A percentile compares a stretch with the other conserved stretches of the same genome.
phyloP scores from a whole-genome alignment of 2,113 vertebrate genomes.

The Pygoscelis antarcticus region DNA sequence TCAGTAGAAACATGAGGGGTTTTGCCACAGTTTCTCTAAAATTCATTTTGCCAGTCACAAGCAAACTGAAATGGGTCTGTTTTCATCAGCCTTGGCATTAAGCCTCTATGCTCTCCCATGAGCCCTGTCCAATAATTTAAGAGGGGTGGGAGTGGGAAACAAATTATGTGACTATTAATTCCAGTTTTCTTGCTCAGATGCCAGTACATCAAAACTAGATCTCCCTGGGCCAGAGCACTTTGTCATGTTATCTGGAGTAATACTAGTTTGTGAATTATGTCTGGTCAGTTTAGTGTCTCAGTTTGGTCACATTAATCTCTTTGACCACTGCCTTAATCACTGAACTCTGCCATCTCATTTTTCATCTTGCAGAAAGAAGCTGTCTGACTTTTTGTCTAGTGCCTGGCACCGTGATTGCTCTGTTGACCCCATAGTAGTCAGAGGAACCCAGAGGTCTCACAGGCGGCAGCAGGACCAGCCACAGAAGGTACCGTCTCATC shows the following conservation, averaged over 20 bases:
- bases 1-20: neutral
- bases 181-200: neutral
- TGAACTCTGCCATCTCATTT: constrained; percentile 8
- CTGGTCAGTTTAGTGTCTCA: neutral
- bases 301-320: constrained; percentile 19
- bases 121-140: neutral
- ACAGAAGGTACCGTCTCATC: neutral
- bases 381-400: neutral
- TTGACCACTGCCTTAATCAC: constrained; percentile 28
- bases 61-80: neutral
- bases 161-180: constrained; percentile 26
- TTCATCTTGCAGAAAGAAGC: constrained; percentile 9
- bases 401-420: neutral
- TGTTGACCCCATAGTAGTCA: neutral
- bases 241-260: neutral
- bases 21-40: constrained; percentile 14
- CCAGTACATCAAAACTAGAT: constrained; percentile 32
- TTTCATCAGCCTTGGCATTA: neutral
- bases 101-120: neutral
- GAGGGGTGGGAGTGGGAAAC: neutral
- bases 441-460: neutral
- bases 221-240: neutral
- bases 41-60: neutral
- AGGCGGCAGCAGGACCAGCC: neutral
- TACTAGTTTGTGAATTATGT: neutral